Conservation (phyloP, 2,113 vertebrate genomes). For the Myotis lucifugus region DNA sequence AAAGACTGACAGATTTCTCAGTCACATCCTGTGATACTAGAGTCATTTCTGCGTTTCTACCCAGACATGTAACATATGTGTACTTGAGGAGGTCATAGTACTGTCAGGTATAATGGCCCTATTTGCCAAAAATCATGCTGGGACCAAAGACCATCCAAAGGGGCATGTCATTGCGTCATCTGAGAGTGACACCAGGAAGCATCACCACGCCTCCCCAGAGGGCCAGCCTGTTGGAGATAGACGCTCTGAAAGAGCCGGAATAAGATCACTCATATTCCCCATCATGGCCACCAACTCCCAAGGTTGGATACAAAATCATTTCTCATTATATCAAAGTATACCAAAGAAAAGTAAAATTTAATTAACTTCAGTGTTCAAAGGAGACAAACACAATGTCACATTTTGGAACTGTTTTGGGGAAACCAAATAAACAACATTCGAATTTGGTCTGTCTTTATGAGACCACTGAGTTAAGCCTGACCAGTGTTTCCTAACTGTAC, state of each 20-base stretch:
- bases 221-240: background rate
- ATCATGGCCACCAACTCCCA: background rate
- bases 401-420: conserved; percentile 11
- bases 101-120: background rate
- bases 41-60: background rate
- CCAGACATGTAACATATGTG: background rate
- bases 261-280: background rate
- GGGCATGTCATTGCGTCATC: background rate
- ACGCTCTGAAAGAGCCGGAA: background rate
- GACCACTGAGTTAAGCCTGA: background rate
- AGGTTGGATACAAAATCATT: background rate
- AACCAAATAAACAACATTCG: background rate
- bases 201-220: background rate
- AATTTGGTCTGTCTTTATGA: background rate
- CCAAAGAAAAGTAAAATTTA: background rate
- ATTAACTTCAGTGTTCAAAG: background rate
- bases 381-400: background rate
- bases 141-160: background rate
- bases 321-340: background rate
- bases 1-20: background rate
- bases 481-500: background rate
- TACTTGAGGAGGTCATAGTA: background rate
- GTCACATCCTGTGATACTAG: background rate
- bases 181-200: background rate
- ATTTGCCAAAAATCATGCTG: background rate